Conservation (phyloP, 2,113 vertebrate genomes). For the Zosterops borbonicus region DNA sequence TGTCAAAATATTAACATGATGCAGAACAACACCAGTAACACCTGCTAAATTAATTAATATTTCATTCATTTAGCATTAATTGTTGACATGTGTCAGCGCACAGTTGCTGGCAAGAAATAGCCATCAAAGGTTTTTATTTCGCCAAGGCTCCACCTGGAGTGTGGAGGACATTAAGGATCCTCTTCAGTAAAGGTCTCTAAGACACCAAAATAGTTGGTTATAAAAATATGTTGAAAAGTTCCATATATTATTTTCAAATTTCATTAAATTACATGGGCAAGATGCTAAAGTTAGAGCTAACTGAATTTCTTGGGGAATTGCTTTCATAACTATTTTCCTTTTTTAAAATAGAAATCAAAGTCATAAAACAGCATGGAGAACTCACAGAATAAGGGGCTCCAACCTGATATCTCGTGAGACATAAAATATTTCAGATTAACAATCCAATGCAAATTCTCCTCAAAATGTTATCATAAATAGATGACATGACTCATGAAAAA, state of each 20-base stretch:
- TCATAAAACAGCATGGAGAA: not conserved
- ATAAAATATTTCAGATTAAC: not conserved
- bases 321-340: not conserved
- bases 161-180: not conserved
- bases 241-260: not conserved
- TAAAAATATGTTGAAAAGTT: not conserved
- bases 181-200: not conserved
- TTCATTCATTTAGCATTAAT: not conserved
- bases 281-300: not conserved
- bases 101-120: not conserved
- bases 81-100: not conserved
- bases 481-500: not conserved
- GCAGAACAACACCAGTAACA: not conserved
- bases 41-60: not conserved
- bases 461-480: not conserved
- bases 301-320: not conserved
- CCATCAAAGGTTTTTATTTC: not conserved
- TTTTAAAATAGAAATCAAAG: not conserved
- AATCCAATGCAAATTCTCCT: not conserved
- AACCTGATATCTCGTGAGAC: not conserved
- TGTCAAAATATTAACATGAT: not conserved
- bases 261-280: not conserved
- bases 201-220: not conserved
- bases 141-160: not conserved
- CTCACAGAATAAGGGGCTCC: not conserved